Evolutionary conservation across 2,888 invertebrate genomes (phyloP), one percentile per base, ranked within the genome.

Genomic region (Melieria omissa): DNA sequence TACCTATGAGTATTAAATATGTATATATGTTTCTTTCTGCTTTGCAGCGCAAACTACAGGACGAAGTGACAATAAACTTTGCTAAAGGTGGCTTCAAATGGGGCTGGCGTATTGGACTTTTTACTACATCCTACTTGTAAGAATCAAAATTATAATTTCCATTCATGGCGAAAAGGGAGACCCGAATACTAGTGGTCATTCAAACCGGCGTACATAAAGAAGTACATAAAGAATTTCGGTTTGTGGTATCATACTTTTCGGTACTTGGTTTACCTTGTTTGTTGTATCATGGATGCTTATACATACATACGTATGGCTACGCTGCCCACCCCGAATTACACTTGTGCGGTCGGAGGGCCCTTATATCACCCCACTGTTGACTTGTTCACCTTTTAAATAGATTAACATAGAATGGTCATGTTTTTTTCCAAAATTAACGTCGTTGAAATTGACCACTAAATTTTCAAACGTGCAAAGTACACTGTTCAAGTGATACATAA

Each of bases 51-150:
- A 89, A 89, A 80, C 83, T 95, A 14, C 93, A 94, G 87, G 91
- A 93, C 82, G 87, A 88, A 83, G 91, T 94, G 1, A 91, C 91
- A 0, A 63, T 91, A 16, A 90, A 89, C 76, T 93, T 95, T 86
- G 90, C 90, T 0, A 92, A 89, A 86, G 94, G 94, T n/a, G 93
- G 91, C 0, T 89, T 89, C 14, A 89, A 88, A 77, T 92, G 92
- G 90, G 92, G 91, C 4, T 91, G 91, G 91, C 89, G 92, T 79
- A 81, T 94, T 44, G 89, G 89, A 6, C 81, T 91, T 0, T 95
- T 95, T 80, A 89, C 91, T 55, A 89, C 90, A 45, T 85, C 90
- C 14, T 95, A 92, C 85, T 89, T 90, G 95, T 94, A 88, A 88
- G 89, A 73, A 42, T 3, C 49, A 29, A 3, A 29, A 29, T 29